These are phyloP conservation scores for Labia minor DNA, from an alignment of 2,888 invertebrate genomes.

Conservation along the genomic window DNA sequence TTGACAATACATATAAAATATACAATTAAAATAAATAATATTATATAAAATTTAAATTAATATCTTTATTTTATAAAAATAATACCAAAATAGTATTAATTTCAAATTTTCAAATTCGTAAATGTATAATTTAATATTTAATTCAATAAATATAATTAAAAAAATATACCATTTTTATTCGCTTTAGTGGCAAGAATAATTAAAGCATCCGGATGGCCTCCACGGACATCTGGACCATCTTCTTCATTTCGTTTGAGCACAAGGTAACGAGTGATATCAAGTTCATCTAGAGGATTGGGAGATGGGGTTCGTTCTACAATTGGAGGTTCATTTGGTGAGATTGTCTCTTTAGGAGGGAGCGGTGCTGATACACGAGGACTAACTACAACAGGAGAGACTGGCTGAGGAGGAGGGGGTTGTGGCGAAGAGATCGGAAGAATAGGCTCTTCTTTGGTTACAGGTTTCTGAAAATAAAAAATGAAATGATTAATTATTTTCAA, in stretches of 20 bases:
- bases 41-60: too few relatives aligned
- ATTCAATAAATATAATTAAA: too few relatives aligned
- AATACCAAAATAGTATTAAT: too few relatives aligned
- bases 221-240: slow-evolving; percentile 84
- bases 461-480: slow-evolving; percentile 30
- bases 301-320: background rate
- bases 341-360: slow-evolving; percentile 3
- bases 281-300: slow-evolving; percentile 50
- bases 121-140: too few relatives aligned
- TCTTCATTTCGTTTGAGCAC: slow-evolving; percentile 67
- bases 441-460: slow-evolving; percentile 31
- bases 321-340: background rate
- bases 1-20: too few relatives aligned
- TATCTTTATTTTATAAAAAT: too few relatives aligned
- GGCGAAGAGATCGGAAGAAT: slow-evolving; percentile 28
- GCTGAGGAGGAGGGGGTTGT: slow-evolving; percentile 31
- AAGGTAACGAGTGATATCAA: slow-evolving; percentile 70
- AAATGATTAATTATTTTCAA: too few relatives aligned
- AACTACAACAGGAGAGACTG: slow-evolving; percentile 31
- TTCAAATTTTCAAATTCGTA: too few relatives aligned
- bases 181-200: slow-evolving; percentile 93
- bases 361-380: slow-evolving; percentile 16
- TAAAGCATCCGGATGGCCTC: slow-evolving; percentile 87
- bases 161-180: slow-evolving; percentile 60
- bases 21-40: too few relatives aligned